Percentiles rank a stretch among this genome's conserved stretches.
phyloP scores from a whole-genome alignment of 92 coral and sea anemone genomes.

The Isaurus tuberculatus region DNA sequence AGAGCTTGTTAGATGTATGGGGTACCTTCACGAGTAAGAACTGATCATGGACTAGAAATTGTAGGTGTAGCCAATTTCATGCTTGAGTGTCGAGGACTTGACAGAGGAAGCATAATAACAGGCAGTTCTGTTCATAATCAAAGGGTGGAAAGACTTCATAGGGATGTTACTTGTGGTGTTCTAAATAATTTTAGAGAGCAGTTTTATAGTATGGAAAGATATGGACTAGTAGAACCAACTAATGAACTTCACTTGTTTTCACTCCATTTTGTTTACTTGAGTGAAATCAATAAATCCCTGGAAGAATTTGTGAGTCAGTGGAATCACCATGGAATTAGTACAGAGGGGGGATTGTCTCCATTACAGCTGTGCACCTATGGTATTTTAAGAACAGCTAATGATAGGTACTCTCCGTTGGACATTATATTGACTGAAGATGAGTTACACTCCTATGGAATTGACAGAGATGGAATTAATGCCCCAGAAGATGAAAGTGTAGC shows the following conservation, averaged over 20 bases:
- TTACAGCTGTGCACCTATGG: conserved; percentile 50
- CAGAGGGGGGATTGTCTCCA: conserved; percentile 45
- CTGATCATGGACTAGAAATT: conserved; percentile 55
- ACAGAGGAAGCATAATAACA: conserved; percentile 50
- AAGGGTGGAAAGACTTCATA: conserved; percentile 51
- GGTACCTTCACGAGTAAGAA: conserved; percentile 47
- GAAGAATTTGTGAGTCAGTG: conserved; percentile 50
- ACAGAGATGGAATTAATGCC: no score
- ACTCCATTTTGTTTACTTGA: conserved; percentile 47
- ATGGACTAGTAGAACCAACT: conserved; percentile 50
- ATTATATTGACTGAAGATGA: conserved; percentile 58
- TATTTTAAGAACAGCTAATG: conserved; percentile 45
- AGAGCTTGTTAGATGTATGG: conserved; percentile 43
- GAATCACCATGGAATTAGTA: conserved; percentile 54
- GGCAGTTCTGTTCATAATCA: conserved; percentile 51
- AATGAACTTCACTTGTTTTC: conserved; percentile 54
- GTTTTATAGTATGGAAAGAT: conserved; percentile 48
- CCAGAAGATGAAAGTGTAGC: no score
- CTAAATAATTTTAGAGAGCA: conserved; percentile 28
- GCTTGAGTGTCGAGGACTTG: conserved; percentile 48
- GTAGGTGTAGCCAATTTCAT: conserved; percentile 49
- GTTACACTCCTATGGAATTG: no score
- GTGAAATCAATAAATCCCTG: conserved; percentile 38
- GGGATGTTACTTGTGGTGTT: conserved; percentile 55
- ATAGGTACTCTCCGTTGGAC: conserved; percentile 54